A percentile compares a stretch with the other conserved stretches of the same genome.
These are phyloP conservation scores for Phodopus roborovskii DNA, from an alignment of 2,113 vertebrate species.

Conservation along the genomic window DNA sequence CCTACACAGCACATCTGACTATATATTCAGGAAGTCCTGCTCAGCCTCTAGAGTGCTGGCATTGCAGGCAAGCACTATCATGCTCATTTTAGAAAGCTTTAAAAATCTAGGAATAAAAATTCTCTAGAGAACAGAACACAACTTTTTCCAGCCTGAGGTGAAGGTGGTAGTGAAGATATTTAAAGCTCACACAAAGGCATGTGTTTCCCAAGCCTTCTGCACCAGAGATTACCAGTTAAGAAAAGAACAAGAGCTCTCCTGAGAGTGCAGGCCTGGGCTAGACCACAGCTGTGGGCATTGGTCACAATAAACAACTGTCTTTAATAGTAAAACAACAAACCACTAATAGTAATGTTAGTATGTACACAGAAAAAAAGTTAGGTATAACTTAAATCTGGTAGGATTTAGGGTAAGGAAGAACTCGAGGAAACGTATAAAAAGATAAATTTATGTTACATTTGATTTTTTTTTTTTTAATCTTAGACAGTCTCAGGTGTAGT, in stretches of 20 bases:
- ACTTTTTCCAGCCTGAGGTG: not conserved
- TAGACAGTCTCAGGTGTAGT: not conserved
- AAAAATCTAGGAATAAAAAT: not conserved
- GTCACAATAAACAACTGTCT: not conserved
- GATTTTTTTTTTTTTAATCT: not conserved
- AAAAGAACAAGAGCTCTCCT: not conserved
- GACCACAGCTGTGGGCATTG: not conserved
- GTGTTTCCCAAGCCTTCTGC: not conserved
- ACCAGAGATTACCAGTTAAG: not conserved
- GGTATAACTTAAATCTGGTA: not conserved
- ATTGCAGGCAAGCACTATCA: not conserved
- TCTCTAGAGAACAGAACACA: conserved; percentile 17
- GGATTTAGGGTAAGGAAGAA: not conserved
- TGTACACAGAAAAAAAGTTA: not conserved
- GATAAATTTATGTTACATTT: not conserved
- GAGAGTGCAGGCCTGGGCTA: not conserved
- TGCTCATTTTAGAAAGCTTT: not conserved
- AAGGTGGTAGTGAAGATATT: not conserved
- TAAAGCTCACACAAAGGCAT: not conserved
- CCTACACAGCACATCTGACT: not conserved
- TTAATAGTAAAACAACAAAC: conserved; percentile 5
- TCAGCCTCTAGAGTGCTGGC: not conserved
- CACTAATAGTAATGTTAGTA: not conserved
- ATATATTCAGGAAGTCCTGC: not conserved
- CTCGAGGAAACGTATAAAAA: conserved; percentile 17